Percentiles rank a stretch among this genome's conserved stretches.
These are phyloP conservation scores for Peromyscus polionotus DNA, from an alignment of 2,113 vertebrate genomes.

Conservation along the genomic window DNA sequence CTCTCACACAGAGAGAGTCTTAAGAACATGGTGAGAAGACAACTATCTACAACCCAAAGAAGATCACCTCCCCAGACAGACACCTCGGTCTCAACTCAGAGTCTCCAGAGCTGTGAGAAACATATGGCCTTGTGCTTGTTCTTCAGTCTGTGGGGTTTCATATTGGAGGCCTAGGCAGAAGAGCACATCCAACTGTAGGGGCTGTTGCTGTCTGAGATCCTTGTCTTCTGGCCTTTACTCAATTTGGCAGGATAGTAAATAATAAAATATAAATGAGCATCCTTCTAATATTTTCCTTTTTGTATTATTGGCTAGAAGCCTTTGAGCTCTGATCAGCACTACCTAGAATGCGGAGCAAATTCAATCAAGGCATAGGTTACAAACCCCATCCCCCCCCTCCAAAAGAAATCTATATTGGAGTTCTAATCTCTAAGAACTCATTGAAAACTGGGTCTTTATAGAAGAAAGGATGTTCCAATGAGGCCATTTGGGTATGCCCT, in stretches of 20 bases:
- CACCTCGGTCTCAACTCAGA: not conserved
- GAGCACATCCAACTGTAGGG: not conserved
- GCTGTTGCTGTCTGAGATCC: not conserved
- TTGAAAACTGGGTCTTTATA: not conserved
- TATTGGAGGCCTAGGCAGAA: not conserved
- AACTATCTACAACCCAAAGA: not conserved
- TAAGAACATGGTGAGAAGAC: not conserved
- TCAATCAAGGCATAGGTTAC: not conserved
- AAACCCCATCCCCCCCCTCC: fast-evolving
- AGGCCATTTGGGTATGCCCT: not conserved
- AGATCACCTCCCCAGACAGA: not conserved
- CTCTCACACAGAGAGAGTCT: not conserved
- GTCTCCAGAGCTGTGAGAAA: not conserved
- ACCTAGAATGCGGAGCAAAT: not conserved
- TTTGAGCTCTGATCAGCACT: not conserved
- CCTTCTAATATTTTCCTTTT: not conserved
- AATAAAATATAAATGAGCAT: not conserved
- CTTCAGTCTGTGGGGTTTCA: not conserved
- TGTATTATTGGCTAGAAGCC: not conserved
- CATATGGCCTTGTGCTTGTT: not conserved
- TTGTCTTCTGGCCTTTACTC: not conserved
- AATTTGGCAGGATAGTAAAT: not conserved
- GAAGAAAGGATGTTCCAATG: conserved; percentile 1
- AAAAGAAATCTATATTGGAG: not conserved
- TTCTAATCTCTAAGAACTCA: not conserved